These are phyloP conservation scores for Cathartes aura DNA, from an alignment of 2,113 vertebrate species.

Conservation along the genomic window DNA sequence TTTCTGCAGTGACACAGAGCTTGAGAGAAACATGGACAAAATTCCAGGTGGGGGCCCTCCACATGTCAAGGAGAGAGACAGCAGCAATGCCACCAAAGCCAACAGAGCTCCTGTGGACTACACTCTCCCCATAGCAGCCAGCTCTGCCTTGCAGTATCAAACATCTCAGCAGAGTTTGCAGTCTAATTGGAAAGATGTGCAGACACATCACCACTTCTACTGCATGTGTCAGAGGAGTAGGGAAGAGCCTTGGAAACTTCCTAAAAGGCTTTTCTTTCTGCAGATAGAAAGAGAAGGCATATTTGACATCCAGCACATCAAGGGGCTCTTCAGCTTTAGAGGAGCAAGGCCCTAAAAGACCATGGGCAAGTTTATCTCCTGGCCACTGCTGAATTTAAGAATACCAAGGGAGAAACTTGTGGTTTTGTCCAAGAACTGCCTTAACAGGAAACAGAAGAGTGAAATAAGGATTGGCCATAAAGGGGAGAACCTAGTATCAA, in stretches of 20 bases:
- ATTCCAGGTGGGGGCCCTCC: neutral
- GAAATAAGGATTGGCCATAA: neutral
- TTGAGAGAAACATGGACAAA: neutral
- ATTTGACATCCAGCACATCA: neutral
- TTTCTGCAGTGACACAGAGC: neutral
- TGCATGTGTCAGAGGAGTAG: neutral
- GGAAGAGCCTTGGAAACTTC: neutral
- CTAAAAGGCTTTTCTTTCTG: neutral
- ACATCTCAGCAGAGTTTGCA: neutral
- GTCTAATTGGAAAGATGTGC: neutral
- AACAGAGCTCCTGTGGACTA: neutral
- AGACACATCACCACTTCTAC: neutral
- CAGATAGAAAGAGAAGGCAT: neutral
- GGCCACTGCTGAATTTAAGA: neutral
- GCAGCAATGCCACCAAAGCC: neutral
- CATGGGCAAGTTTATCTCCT: neutral
- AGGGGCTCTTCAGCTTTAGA: neutral
- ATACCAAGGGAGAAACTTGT: neutral
- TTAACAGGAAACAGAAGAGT: neutral
- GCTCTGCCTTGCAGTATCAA: neutral
- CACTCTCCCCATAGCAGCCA: neutral
- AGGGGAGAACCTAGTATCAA: neutral
- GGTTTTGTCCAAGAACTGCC: neutral
- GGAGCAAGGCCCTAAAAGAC: neutral
- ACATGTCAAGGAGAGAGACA: neutral